A percentile compares a stretch with the other conserved stretches of the same genome.
Evolutionary conservation across 2,888 invertebrate genomes (phyloP).

Genomic region (Dasysyrphus tricinctus): DNA sequence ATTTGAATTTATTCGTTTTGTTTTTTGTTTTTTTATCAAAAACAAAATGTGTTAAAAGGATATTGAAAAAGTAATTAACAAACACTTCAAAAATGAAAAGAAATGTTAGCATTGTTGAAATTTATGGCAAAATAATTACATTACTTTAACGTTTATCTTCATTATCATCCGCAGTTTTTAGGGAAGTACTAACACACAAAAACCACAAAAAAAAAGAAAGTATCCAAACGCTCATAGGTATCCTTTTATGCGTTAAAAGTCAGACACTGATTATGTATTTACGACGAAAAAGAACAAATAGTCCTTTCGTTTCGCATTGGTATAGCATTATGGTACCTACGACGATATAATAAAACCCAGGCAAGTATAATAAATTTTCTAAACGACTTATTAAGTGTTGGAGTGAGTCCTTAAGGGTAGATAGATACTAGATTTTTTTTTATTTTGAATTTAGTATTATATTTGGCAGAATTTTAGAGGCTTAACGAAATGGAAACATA

Average conservation of each 20-base stretch:
- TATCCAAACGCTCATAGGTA: constrained; percentile 19
- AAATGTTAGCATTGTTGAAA: constrained; percentile 1
- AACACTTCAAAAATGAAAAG: not conserved
- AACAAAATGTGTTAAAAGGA: constrained; percentile 4
- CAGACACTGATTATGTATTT: constrained; percentile 64
- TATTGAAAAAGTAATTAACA: constrained; percentile 35
- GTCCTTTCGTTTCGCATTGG: constrained; percentile 42
- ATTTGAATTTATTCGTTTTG: not conserved
- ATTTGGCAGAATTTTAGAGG: constrained; percentile 38
- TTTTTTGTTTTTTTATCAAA: not conserved
- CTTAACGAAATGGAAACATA: constrained; percentile 65
- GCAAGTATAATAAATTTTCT: constrained; percentile 71
- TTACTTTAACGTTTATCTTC: constrained; percentile 32
- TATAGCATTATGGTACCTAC: not conserved
- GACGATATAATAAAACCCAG: constrained; percentile 64
- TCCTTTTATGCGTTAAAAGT: constrained; percentile 47
- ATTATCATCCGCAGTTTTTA: not conserved
- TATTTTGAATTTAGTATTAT: constrained; percentile 4
- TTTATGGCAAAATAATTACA: constrained; percentile 51
- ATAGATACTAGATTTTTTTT: not conserved
- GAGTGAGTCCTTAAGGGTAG: constrained; percentile 19
- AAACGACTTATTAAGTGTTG: constrained; percentile 58
- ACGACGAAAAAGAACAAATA: constrained; percentile 7
- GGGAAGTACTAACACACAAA: not conserved
- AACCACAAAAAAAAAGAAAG: not conserved